Evolutionary conservation across 2,888 invertebrate species (phyloP).

Genomic region (Cancer borealis): DNA sequence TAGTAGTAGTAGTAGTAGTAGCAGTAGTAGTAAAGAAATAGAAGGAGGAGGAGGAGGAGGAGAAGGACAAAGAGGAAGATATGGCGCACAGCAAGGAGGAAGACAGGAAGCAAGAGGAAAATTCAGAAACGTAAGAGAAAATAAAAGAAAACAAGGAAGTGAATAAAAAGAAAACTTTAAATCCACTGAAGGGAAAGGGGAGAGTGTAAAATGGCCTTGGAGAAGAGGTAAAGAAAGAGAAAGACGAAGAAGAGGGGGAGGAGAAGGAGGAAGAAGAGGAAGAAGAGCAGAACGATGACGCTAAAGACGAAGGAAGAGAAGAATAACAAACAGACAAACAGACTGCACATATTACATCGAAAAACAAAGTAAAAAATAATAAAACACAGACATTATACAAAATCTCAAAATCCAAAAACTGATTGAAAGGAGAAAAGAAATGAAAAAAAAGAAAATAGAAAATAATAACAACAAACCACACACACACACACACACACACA

Average conservation of each 20-base stretch:
- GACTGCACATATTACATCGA: background rate
- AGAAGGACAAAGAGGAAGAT: background rate
- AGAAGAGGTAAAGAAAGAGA: background rate
- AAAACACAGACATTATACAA: background rate
- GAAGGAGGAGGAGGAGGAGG: background rate
- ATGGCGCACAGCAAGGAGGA: background rate
- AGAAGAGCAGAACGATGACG: background rate
- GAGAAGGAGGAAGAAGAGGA: background rate
- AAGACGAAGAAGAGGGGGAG: background rate
- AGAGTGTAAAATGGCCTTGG: background rate
- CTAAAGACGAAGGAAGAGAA: too few relatives aligned
- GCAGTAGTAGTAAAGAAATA: background rate
- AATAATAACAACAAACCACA: background rate
- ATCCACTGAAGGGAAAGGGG: constrained; percentile 1
- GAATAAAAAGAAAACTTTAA: background rate
- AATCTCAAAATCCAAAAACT: background rate
- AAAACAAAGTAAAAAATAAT: background rate
- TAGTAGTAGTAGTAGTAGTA: too few relatives aligned
- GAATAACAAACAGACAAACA: background rate
- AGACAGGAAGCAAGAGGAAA: background rate
- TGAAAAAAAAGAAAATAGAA: background rate
- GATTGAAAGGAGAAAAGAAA: background rate
- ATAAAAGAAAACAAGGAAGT: background rate
- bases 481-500: background rate
- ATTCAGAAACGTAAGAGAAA: background rate